A percentile compares a stretch with the other conserved stretches of the same genome.
Evolutionary conservation across 2,113 vertebrate species (phyloP).

Genomic region (Ia io): DNA sequence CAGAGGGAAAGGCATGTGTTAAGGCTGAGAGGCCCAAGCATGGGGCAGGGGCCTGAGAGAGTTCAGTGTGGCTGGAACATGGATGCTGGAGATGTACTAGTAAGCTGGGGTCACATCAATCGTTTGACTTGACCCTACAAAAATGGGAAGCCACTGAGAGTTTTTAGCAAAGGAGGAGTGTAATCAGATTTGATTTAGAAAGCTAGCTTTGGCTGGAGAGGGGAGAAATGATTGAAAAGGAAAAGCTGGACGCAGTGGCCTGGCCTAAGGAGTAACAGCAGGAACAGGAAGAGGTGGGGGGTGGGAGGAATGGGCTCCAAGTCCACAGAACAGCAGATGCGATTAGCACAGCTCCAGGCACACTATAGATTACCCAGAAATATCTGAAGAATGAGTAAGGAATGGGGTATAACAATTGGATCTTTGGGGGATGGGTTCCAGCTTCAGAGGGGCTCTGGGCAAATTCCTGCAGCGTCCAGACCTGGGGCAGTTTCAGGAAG

Average conservation of each 20-base stretch:
- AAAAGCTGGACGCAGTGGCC: neutral
- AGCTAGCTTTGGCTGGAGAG: neutral
- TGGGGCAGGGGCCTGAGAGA: neutral
- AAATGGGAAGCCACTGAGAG: neutral
- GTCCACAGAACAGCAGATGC: neutral
- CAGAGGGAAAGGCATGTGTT: neutral
- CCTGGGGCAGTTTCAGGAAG: neutral
- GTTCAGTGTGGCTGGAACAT: neutral
- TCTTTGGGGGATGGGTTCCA: neutral
- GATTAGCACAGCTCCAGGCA: neutral
- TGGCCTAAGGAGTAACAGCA: neutral
- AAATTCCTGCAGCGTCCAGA: neutral
- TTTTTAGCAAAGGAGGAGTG: neutral
- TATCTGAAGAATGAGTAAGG: neutral
- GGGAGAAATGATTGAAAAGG: neutral
- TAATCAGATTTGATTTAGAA: neutral
- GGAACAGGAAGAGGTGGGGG: neutral
- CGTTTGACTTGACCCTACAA: neutral
- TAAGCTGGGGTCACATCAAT: neutral
- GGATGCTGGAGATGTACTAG: no score
- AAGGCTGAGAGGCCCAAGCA: neutral
- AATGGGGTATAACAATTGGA: no score
- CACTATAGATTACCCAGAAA: neutral
- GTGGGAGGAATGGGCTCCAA: neutral
- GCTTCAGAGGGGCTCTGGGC: neutral